Base-by-base conservation (phyloP, 2,113 vertebrate genomes). In the Sinocyclocheilus anshuiensis region DNA sequence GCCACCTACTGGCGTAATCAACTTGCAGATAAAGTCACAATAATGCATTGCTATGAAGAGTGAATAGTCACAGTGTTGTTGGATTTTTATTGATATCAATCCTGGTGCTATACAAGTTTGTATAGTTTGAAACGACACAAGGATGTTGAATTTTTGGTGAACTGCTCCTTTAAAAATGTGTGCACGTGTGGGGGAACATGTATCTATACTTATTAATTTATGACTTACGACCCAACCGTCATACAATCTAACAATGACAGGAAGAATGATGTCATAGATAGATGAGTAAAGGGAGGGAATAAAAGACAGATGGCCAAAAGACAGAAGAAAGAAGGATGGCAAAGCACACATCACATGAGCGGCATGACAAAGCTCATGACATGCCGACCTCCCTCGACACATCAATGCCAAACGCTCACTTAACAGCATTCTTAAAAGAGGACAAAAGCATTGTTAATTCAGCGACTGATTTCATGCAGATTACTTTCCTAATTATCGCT, bases 401-500 rank as follows among this genome's bases (percentile, higher is more conserved):
- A 69, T 82, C 42, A 82, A 53, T 71, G 45, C 61, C 80, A 82
- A 82, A 69, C 1, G 6, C 80, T 82, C 24, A 26, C 80, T 82
- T 69, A 82, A 69, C 45, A 82, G 80, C 63, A 82, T 29, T 71
- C 80, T 69, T 22, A 48, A 12, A 83, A 39, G 83, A 76, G 48
- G 65, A 81, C 75, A 69, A 85, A 89, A 89, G 89, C 78, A 86
- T 71, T 87, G 89, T 90, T 92, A 89, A 89, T 90, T 92, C 84
- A 77, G 87, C 89, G 87, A 88, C 91, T 91, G 88, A 82, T 82
- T 82, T 82, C 80, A 82, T 84, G 69, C 83, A 82, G 65, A 79
- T 84, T 86, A 89, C 87, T 84, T 91, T 91, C 93, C 87, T 92
- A 94, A 94, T 94, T 92, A 94, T 93, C 91, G 84, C 93, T 89